Evolutionary conservation across 2,888 invertebrate species (phyloP).

Genomic region (Cantharis flavilabris): DNA sequence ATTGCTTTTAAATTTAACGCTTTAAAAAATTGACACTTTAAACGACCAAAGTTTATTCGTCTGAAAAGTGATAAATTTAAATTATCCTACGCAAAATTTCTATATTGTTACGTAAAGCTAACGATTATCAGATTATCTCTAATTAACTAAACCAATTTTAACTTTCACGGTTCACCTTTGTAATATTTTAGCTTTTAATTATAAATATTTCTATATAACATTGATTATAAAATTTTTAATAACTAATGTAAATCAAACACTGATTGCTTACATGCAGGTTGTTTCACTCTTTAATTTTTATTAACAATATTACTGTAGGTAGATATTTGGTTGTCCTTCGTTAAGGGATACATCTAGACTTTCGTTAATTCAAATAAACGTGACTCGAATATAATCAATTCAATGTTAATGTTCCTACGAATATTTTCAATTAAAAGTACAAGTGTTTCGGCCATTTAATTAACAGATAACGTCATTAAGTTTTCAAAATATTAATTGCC

Average conservation of each 20-base stretch:
- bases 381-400: background rate
- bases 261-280: too few relatives aligned
- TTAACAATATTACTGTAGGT: background rate
- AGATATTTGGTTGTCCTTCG: background rate
- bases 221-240: background rate
- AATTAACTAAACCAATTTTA: constrained; percentile 5
- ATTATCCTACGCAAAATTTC: constrained; percentile 1
- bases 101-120: constrained; percentile 1
- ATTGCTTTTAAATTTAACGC: background rate
- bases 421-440: background rate
- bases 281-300: background rate
- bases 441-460: background rate
- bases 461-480: background rate
- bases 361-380: background rate
- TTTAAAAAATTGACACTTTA: constrained; percentile 1
- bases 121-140: constrained; percentile 4
- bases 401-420: background rate
- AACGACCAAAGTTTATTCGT: background rate
- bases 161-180: background rate
- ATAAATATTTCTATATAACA: background rate
- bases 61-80: constrained; percentile 1
- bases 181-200: constrained; percentile 1
- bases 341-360: background rate
- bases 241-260: background rate
- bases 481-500: background rate